Conservation (phyloP, 2,113 vertebrate species). For the Cnemophilus loriae region DNA sequence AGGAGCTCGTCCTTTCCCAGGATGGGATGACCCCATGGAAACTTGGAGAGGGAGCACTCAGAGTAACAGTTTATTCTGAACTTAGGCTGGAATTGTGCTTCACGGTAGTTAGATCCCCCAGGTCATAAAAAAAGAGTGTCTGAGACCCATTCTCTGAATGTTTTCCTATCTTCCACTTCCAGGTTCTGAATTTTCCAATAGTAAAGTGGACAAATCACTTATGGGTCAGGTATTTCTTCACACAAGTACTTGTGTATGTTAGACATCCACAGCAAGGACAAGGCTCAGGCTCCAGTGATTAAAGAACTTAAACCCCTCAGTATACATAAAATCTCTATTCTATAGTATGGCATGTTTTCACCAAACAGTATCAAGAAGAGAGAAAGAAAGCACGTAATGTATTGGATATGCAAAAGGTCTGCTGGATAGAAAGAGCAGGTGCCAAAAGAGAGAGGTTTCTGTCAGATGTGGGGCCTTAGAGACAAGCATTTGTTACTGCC, state of each 20-base stretch:
- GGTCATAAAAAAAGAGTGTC: not conserved
- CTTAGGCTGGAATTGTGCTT: not conserved
- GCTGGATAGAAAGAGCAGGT: not conserved
- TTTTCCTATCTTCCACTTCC: not conserved
- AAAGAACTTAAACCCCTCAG: not conserved
- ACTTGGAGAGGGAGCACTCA: not conserved
- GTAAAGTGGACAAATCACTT: not conserved
- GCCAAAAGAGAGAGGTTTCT: not conserved
- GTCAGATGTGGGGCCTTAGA: not conserved
- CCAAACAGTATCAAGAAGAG: not conserved
- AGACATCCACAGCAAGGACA: not conserved
- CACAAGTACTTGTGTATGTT: not conserved
- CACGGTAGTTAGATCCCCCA: not conserved
- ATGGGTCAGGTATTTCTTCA: not conserved
- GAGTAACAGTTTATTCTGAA: not conserved
- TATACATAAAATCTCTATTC: not conserved
- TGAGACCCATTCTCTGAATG: not conserved
- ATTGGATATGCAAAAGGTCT: not conserved
- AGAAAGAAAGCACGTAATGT: not conserved
- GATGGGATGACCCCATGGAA: not conserved
- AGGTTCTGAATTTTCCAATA: not conserved
- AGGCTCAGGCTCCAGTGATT: not conserved
- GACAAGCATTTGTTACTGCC: not conserved
- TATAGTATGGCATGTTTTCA: not conserved
- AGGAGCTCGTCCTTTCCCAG: fast-evolving